These are phyloP conservation scores for Pachymerium ferrugineum DNA, from an alignment of 2,888 invertebrate genomes.

Conservation along the genomic window DNA sequence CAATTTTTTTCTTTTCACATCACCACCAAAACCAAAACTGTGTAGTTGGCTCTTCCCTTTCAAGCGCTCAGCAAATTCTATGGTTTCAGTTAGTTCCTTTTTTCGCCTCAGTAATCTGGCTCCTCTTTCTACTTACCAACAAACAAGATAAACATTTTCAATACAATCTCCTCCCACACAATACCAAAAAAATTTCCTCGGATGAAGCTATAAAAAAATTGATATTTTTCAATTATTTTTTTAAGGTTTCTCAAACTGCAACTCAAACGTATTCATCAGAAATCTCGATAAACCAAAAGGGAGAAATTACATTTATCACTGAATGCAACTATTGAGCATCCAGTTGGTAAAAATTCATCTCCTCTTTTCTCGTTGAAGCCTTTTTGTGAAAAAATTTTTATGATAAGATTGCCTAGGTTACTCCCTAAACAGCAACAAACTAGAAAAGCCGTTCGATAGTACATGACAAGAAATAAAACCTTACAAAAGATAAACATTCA, in stretches of 20 bases:
- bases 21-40: background rate
- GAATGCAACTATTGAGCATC: too few relatives aligned
- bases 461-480: constrained; percentile 24
- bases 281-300: too few relatives aligned
- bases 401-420: constrained; percentile 9
- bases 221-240: too few relatives aligned
- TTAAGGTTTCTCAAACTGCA: too few relatives aligned
- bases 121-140: background rate
- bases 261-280: too few relatives aligned
- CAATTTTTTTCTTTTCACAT: background rate
- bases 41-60: background rate
- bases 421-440: constrained; percentile 24
- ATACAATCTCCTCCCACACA: too few relatives aligned
- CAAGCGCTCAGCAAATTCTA: background rate
- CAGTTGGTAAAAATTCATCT: too few relatives aligned
- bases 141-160: background rate
- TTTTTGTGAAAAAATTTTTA: too few relatives aligned
- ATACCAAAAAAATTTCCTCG: too few relatives aligned
- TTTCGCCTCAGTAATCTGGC: background rate
- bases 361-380: too few relatives aligned
- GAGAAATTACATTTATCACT: too few relatives aligned
- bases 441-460: constrained; percentile 2
- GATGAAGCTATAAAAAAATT: too few relatives aligned
- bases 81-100: constrained; percentile 3
- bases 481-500: constrained; percentile 11